Evolutionary conservation across 1,140 invertebrate species (phyloP).

Genomic region (Ceratina australensis): DNA sequence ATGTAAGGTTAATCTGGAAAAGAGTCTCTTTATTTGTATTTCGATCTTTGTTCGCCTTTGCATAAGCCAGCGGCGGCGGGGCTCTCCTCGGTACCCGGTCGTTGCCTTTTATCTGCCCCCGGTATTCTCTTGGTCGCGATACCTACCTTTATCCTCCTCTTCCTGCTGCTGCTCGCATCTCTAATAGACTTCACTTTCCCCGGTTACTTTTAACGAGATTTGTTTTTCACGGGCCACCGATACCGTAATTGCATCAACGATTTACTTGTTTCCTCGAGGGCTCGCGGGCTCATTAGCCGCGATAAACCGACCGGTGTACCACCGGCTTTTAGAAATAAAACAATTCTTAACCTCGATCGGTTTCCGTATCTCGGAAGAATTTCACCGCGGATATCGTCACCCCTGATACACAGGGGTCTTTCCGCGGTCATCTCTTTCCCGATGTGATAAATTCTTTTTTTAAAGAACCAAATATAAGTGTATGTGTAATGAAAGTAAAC

Average conservation of each 20-base stretch:
- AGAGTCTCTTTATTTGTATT: constrained; percentile 35
- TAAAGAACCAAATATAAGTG: too few species aligned
- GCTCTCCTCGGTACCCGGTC: background rate
- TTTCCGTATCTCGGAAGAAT: too few species aligned
- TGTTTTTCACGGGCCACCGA: constrained; percentile 11
- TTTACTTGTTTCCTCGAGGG: constrained; percentile 29
- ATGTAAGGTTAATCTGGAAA: constrained; percentile 37
- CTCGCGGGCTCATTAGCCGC: constrained; percentile 33
- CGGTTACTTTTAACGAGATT: constrained; percentile 46
- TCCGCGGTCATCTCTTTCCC: too few species aligned
- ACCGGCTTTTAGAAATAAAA: constrained; percentile 6
- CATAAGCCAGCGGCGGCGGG: background rate
- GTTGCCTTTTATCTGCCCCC: constrained; percentile 11
- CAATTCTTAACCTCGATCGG: background rate
- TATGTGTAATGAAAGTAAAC: too few species aligned
- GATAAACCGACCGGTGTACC: constrained; percentile 9
- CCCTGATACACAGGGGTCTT: too few species aligned
- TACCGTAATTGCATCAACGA: constrained; percentile 25
- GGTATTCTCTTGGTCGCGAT: constrained; percentile 15
- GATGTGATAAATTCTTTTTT: too few species aligned
- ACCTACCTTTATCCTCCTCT: background rate
- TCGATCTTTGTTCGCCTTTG: constrained; percentile 24
- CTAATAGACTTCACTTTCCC: constrained; percentile 26
- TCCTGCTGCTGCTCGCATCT: background rate
- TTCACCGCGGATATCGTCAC: too few species aligned